Evolutionary conservation across 2,797 vertebrate species (phyloP).

Genomic region (Lutjanus campechanus): DNA sequence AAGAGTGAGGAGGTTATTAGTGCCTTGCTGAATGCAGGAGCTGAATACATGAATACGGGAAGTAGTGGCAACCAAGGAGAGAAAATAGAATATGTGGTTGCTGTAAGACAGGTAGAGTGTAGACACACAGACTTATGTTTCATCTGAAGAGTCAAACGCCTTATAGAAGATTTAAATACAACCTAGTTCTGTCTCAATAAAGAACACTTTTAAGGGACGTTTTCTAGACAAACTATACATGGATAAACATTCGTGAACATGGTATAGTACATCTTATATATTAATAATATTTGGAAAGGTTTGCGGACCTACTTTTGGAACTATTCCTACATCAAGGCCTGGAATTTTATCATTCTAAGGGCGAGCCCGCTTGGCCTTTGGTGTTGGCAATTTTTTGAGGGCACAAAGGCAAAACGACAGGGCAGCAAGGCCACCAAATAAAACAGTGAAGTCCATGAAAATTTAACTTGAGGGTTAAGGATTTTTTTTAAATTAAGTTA

Average conservation of each 20-base stretch:
- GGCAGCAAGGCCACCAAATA: too few relatives aligned
- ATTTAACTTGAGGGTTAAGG: not conserved
- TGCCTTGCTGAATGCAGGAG: slow-evolving; percentile 44
- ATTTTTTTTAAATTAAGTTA: too few relatives aligned
- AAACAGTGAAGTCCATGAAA: not conserved
- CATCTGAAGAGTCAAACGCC: slow-evolving; percentile 34
- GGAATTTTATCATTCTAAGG: too few relatives aligned
- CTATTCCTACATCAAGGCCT: not conserved
- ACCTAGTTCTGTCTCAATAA: slow-evolving; percentile 13
- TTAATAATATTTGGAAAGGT: not conserved
- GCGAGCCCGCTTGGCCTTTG: too few relatives aligned
- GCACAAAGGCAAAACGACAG: too few relatives aligned
- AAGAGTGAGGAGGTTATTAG: slow-evolving; percentile 70
- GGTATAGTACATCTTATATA: not conserved
- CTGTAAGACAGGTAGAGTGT: slow-evolving; percentile 31
- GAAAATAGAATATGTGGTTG: slow-evolving; percentile 42
- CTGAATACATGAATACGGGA: slow-evolving; percentile 73
- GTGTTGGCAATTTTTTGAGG: too few relatives aligned
- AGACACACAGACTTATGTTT: slow-evolving; percentile 37
- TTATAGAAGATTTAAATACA: not conserved
- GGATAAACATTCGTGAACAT: not conserved
- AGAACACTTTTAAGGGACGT: not conserved
- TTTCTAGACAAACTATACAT: not conserved
- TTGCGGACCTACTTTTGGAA: too few relatives aligned
- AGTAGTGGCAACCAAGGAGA: slow-evolving; percentile 37